Evolutionary conservation across 2,113 vertebrate species (phyloP).

Genomic region (Pseudonaja textilis): DNA sequence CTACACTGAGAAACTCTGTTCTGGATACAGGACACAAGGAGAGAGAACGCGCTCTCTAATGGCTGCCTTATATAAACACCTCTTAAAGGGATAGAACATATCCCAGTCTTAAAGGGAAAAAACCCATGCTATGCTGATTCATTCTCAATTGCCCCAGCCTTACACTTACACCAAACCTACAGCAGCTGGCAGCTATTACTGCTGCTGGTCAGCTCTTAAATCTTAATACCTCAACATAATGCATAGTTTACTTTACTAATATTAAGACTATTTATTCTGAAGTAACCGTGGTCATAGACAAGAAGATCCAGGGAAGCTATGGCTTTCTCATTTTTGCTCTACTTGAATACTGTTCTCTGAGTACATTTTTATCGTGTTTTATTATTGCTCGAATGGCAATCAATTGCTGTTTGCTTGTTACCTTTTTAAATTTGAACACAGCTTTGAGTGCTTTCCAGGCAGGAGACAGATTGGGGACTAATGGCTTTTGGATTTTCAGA

Average conservation of each 20-base stretch:
- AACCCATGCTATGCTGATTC: no score
- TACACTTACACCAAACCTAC: no score
- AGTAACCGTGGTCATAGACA: background rate
- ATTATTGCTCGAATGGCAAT: background rate
- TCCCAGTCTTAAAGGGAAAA: no score
- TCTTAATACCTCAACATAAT: background rate
- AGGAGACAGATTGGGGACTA: background rate
- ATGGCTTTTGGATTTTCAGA: background rate
- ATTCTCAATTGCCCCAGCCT: no score
- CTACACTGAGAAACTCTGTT: no score
- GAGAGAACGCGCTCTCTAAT: no score
- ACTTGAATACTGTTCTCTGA: background rate
- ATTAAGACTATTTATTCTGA: background rate
- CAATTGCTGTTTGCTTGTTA: background rate
- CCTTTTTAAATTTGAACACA: background rate
- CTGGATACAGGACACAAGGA: no score
- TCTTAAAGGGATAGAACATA: no score
- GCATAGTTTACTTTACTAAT: background rate
- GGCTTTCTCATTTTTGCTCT: background rate
- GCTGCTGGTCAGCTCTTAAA: no score
- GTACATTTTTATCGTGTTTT: background rate
- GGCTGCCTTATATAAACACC: no score
- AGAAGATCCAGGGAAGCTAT: background rate
- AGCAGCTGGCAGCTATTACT: no score
- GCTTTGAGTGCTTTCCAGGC: background rate